A percentile compares a stretch with the other conserved stretches of the same genome.
These are phyloP conservation scores for Pristionchus maxplancki DNA, from an alignment of 2,888 invertebrate species.

Conservation along the genomic window DNA sequence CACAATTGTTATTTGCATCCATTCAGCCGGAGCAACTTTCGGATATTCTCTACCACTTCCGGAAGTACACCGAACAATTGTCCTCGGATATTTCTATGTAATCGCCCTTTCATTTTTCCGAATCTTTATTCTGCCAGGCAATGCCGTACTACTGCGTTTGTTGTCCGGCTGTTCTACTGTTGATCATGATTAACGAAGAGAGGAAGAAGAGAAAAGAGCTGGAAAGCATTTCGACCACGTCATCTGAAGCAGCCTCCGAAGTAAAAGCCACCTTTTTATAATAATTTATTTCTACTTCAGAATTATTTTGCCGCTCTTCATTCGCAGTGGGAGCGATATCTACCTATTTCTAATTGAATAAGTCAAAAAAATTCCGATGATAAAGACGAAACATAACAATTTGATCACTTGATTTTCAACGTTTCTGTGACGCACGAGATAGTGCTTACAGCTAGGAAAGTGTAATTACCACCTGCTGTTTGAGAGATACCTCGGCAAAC, in stretches of 20 bases:
- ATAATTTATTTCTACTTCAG: background rate
- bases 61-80: background rate
- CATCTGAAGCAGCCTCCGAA: background rate
- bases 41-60: background rate
- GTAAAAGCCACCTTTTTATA: background rate
- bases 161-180: background rate
- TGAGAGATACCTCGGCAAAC: too few relatives aligned
- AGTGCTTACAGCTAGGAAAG: too few relatives aligned
- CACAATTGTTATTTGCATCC: background rate
- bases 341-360: too few relatives aligned
- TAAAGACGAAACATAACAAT: too few relatives aligned
- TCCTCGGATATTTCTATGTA: background rate
- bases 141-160: constrained; percentile 1
- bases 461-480: too few relatives aligned
- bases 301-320: background rate
- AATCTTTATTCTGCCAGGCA: background rate
- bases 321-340: background rate
- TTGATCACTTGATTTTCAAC: too few relatives aligned
- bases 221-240: background rate
- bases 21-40: background rate
- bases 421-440: too few relatives aligned
- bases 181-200: background rate
- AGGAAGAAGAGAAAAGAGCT: background rate
- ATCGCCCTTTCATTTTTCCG: too few relatives aligned
- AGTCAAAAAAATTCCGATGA: background rate